These are phyloP conservation scores for Acanthurus lineatus DNA, from an alignment of 2,797 vertebrate species.

Conservation along the genomic window DNA sequence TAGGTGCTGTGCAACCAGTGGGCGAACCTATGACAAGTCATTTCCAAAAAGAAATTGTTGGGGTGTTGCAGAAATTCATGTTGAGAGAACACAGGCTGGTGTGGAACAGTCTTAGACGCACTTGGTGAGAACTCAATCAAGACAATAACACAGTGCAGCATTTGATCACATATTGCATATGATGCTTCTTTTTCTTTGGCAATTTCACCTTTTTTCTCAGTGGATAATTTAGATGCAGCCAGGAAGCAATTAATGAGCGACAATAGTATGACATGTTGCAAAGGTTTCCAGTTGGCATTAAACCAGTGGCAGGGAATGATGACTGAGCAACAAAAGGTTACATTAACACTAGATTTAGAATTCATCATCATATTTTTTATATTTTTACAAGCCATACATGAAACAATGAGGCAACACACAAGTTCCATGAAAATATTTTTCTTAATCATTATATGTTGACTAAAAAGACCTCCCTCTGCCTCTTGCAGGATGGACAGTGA, in stretches of 20 bases:
- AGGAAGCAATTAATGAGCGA: not conserved
- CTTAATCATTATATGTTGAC: not conserved
- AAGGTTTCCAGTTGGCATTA: not conserved
- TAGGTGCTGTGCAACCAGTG: constrained; percentile 88
- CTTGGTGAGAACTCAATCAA: constrained; percentile 85
- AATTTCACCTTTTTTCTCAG: not conserved
- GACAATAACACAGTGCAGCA: not conserved
- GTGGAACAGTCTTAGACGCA: constrained; percentile 88
- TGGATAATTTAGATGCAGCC: not conserved
- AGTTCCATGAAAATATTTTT: not conserved
- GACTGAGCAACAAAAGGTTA: not conserved
- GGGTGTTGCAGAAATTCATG: constrained; percentile 89
- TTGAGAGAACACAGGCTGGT: constrained; percentile 90
- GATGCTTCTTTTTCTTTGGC: not conserved
- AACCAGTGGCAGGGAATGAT: not conserved
- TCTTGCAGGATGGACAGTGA: constrained; percentile 87
- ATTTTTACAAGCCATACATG: not conserved
- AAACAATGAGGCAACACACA: not conserved
- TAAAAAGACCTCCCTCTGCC: not conserved
- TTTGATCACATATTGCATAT: not conserved
- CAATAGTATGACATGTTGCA: not conserved
- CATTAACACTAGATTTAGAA: not conserved
- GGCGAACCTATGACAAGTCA: constrained; percentile 85
- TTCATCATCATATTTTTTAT: too few relatives aligned
- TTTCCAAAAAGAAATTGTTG: constrained; percentile 86